Conservation (phyloP, 2,113 vertebrate species). For the Pampusana beccarii region DNA sequence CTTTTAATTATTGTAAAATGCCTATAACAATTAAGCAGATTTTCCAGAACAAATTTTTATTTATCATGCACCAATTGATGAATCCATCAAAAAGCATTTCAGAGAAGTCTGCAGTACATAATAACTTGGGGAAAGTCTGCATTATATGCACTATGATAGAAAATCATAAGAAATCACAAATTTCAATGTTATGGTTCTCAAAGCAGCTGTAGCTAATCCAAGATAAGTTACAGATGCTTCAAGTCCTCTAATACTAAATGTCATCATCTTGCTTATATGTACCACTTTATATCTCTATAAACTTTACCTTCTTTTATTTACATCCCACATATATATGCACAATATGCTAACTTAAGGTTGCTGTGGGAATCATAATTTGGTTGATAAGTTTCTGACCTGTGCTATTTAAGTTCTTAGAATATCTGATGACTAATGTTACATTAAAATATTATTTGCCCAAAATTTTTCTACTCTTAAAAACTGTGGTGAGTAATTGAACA, state of each 20-base stretch:
- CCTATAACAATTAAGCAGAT: neutral
- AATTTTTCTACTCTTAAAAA: neutral
- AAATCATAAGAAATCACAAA: neutral
- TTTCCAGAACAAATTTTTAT: neutral
- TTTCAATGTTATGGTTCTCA: neutral
- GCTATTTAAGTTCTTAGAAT: neutral
- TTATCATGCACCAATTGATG: neutral
- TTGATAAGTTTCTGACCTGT: neutral
- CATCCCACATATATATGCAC: neutral
- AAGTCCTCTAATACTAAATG: neutral
- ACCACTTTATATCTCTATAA: neutral
- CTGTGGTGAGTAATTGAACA: neutral
- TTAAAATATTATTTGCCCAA: neutral
- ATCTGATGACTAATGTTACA: neutral
- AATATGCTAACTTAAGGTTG: neutral
- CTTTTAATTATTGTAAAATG: neutral
- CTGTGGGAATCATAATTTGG: neutral
- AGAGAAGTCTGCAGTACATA: neutral
- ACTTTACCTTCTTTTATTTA: neutral
- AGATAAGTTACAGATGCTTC: neutral
- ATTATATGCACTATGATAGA: neutral
- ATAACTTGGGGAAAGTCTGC: neutral
- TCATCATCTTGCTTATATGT: neutral
- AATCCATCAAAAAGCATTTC: neutral
- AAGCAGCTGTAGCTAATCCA: neutral